Base-by-base conservation (phyloP, 2,888 invertebrate genomes). In the Meganola albula region DNA sequence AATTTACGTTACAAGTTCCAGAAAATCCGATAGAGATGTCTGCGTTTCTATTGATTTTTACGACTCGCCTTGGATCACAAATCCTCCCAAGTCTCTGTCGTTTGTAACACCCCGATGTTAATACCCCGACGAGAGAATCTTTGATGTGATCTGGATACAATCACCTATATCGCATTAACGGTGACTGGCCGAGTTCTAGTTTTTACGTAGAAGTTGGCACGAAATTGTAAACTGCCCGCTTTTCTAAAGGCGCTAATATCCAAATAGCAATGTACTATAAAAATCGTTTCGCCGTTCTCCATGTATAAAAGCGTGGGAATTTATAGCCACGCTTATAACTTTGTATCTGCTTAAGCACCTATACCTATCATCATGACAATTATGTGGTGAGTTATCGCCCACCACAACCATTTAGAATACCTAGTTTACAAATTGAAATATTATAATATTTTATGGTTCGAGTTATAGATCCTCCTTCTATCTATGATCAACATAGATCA, bases 191-290 rank as follows among this genome's bases (percentile, higher is more conserved):
- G 71, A 80, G 78, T 73, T 83, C 77, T 75, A 73, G 71, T 74
- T 79, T 69, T 64, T 57, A 67, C 54, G 66, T 68, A 66, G 68
- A 74, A 73, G 72, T 84, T 84, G 84, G 84, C 84, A 83, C 80
- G 76, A 65, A 74, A 79, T 71, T 79, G 79, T 85, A 85, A 84
- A 85, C 84, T 85, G 80, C 71, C 80, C 83, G 82, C 83, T 75
- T 84, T 85, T 74, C 74, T 66, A 73, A 68, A 66, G 62, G 56
- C 60, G 67, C 64, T 69, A 75, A 77, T 70, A 73, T 63, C 64
- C 62, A 64, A 67, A 68, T 59, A 61, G 50, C 47, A 54, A 49
- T 52, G 52, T 54, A 53, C 45, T 51, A 58, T 44, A 47, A 52
- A 54, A 48, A n/a, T n/a, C 38, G 42, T 51, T 48, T 35, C 27